phyloP scores from a whole-genome alignment of 2,888 invertebrate genomes.

The Stenodema calcarata region DNA sequence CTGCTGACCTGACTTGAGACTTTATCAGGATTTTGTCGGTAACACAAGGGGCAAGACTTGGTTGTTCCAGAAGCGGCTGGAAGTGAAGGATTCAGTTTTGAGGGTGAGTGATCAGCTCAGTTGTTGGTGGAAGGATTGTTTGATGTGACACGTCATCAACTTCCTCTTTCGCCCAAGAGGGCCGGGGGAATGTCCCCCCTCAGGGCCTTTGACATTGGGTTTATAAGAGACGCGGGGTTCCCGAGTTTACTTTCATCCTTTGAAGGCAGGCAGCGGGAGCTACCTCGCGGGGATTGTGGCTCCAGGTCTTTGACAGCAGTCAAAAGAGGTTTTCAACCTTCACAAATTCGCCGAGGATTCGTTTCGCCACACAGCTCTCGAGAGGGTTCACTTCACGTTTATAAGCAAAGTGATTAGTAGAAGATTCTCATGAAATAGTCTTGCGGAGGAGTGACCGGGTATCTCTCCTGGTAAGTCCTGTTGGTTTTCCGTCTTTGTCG shows the following conservation, averaged over 20 bases:
- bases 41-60: background rate
- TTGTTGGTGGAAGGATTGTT: slow-evolving; percentile 22
- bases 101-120: slow-evolving; percentile 25
- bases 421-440: background rate
- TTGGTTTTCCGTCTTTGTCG: too few species aligned
- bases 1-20: too few species aligned
- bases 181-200: background rate
- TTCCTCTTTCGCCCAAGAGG: slow-evolving; percentile 23
- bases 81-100: slow-evolving; percentile 23
- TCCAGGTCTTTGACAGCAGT: slow-evolving; percentile 5
- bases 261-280: background rate
- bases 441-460: too few species aligned
- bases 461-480: too few species aligned
- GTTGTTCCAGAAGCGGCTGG: background rate
- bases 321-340: slow-evolving; percentile 13
- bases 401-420: background rate
- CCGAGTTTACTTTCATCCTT: slow-evolving; percentile 26
- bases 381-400: background rate
- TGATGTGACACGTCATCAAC: slow-evolving; percentile 45
- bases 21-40: background rate
- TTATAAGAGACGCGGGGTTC: background rate
- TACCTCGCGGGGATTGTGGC: background rate
- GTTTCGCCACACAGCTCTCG: background rate
- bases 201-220: background rate
- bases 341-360: background rate